Evolutionary conservation across 1,140 invertebrate genomes (phyloP), one percentile per base, ranked within the genome.

Genomic region (Drosophila rufa): DNA sequence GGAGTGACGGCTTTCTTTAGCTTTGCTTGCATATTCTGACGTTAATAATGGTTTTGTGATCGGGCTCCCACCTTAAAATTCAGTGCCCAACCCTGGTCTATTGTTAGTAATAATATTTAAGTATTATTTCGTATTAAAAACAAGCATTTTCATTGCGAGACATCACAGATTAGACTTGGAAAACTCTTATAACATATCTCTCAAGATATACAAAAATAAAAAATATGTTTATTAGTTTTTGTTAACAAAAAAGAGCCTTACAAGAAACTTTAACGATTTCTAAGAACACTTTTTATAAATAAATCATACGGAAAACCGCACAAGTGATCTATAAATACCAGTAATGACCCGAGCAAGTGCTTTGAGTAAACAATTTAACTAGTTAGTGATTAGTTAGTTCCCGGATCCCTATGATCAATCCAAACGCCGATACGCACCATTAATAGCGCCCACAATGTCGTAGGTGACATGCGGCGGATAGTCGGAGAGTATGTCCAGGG

Each of bases 381-480:
- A 42, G 40, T n/a, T 42, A 38, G 17, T 12, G 1, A 14, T 53
- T 9, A 14, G 30, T 55, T 55, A 38, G 51, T 55, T 38, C 19
- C 14, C 19, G 2, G 33, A 8, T 33, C 33, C 33, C 33, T 56
- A 40, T 14, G 36, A 40, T 40, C 53, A 19, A 40, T 56, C 53
- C 53, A 56, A 59, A 22, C 15, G 38, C 11, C 33, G 22, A 42
- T 62, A 71, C 80, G 17, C 33, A 90, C 97, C 96, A 94, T 96
- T 96, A 78, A 99, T 97, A 62, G 98, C 95, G 68, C 95, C 95
- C 56, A 96, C 95, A 80, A 98, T 97, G 79, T 95, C 96, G 82
- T 96, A 96, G 1, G 97, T 97, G 14, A 97, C 97, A 75, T 97
- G 96, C 3, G 97, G 96, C 50, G 97, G 97, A 92, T 98, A 97